Percentiles rank a stretch among this genome's conserved stretches.
Evolutionary conservation across 2,797 vertebrate genomes (phyloP).

Genomic region (Oryzias sinensis): DNA sequence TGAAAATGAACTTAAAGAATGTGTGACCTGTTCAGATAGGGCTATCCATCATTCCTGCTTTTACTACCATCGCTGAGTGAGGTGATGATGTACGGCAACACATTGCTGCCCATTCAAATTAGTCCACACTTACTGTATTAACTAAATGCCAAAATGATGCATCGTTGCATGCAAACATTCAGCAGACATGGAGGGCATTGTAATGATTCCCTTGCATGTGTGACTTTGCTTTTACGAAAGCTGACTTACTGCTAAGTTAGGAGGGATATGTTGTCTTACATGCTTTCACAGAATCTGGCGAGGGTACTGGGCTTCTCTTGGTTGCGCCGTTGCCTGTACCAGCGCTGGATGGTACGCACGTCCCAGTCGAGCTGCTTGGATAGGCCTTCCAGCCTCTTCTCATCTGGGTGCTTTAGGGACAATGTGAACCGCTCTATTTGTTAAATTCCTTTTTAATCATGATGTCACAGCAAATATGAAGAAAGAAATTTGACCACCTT

Average conservation of each 20-base stretch:
- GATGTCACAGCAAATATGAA: not conserved
- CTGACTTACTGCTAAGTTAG: not conserved
- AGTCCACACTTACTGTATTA: not conserved
- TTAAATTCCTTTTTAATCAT: conserved; percentile 1
- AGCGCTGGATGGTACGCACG: conserved; percentile 94
- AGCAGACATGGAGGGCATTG: not conserved
- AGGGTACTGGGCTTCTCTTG: conserved; percentile 98
- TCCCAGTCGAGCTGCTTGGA: conserved; percentile 99
- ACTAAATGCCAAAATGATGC: not conserved
- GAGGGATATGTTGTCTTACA: conserved; percentile 79
- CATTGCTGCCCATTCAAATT: conserved; percentile 16
- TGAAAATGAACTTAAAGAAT: conserved; percentile 30
- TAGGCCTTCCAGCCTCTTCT: conserved; percentile 94
- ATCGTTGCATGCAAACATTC: not conserved
- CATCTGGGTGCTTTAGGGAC: conserved; percentile 89
- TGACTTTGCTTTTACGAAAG: conserved; percentile 5
- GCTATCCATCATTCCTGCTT: conserved; percentile 27
- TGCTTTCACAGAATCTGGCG: conserved; percentile 96
- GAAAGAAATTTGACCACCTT: conserved; percentile 79
- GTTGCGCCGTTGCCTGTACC: conserved; percentile 97
- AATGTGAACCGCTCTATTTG: not conserved
- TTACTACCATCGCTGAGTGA: conserved; percentile 20
- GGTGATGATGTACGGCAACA: conserved; percentile 4
- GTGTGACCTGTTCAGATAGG: not conserved
- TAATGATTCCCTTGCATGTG: conserved; percentile 1